Evolutionary conservation across 1,140 invertebrate species (phyloP).

Genomic region (Bombus fervidus): DNA sequence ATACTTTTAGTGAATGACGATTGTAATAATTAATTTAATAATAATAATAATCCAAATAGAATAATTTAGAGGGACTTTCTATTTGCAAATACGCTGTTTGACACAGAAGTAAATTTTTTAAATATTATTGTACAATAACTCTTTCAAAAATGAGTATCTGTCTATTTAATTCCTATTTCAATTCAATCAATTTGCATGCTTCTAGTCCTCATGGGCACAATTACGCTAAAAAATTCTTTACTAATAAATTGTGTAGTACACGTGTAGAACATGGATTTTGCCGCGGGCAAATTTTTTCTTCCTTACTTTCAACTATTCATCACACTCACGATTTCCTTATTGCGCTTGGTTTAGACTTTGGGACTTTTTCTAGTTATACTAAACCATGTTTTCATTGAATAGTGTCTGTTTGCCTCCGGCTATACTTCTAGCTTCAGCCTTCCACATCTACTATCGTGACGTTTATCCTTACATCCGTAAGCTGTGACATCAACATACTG

Average conservation of each 20-base stretch:
- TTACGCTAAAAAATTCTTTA: neutral
- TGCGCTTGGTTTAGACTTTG: neutral
- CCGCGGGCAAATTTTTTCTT: neutral
- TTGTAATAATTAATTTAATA: too few relatives aligned
- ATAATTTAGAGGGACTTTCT: too few relatives aligned
- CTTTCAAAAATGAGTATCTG: too few relatives aligned
- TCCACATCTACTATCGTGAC: neutral
- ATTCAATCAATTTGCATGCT: neutral
- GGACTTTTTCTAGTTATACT: neutral
- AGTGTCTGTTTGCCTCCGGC: neutral
- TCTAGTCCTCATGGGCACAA: neutral
- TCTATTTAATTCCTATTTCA: too few relatives aligned
- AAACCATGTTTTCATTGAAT: neutral
- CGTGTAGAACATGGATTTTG: neutral
- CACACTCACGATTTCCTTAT: neutral
- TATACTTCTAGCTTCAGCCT: neutral
- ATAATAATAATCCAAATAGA: too few relatives aligned
- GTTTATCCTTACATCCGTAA: neutral
- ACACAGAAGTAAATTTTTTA: too few relatives aligned
- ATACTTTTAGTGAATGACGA: too few relatives aligned
- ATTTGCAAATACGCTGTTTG: too few relatives aligned
- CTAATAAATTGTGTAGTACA: neutral
- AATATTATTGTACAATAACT: too few relatives aligned
- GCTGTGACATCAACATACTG: neutral
- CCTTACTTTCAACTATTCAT: neutral